Conservation (phyloP, 2,888 invertebrate genomes). For the Dicyrtoma fusca region DNA sequence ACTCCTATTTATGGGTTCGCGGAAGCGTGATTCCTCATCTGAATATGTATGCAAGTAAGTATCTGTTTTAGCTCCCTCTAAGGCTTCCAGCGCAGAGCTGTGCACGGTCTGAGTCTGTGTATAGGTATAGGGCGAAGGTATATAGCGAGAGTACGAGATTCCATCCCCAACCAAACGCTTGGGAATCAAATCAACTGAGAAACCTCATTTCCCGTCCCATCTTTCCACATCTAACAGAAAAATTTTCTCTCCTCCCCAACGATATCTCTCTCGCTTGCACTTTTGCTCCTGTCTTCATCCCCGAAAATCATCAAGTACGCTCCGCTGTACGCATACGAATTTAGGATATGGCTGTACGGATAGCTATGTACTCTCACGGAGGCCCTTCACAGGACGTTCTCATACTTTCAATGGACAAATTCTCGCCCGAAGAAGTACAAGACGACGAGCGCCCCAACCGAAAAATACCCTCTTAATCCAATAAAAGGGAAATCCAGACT, state of each 20-base stretch:
- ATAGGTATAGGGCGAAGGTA: no score
- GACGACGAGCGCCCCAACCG: conserved; percentile 2
- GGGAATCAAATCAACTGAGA: conserved; percentile 45
- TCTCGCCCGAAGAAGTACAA: conserved; percentile 1
- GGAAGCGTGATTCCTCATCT: conserved; percentile 44
- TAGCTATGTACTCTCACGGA: neutral
- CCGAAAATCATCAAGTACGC: conserved; percentile 1
- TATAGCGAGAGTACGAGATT: neutral
- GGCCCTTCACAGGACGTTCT: no score
- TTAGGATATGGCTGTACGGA: neutral
- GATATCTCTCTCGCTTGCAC: neutral
- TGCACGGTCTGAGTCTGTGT: no score
- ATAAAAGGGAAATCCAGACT: conserved; percentile 32
- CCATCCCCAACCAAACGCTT: conserved; percentile 30
- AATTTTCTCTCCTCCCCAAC: conserved; percentile 7
- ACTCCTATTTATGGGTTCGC: conserved; percentile 36
- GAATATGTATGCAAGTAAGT: conserved; percentile 9
- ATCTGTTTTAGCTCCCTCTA: neutral
- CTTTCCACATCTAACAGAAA: conserved; percentile 35
- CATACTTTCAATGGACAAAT: neutral
- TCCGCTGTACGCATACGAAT: neutral
- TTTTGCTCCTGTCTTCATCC: neutral
- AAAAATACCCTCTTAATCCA: conserved; percentile 35
- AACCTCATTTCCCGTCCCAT: conserved; percentile 45
- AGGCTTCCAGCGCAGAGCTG: no score